Evolutionary conservation across 2,113 vertebrate species (phyloP), one percentile per base, ranked within the genome.

Genomic region (Cephalopholis sonnerati): DNA sequence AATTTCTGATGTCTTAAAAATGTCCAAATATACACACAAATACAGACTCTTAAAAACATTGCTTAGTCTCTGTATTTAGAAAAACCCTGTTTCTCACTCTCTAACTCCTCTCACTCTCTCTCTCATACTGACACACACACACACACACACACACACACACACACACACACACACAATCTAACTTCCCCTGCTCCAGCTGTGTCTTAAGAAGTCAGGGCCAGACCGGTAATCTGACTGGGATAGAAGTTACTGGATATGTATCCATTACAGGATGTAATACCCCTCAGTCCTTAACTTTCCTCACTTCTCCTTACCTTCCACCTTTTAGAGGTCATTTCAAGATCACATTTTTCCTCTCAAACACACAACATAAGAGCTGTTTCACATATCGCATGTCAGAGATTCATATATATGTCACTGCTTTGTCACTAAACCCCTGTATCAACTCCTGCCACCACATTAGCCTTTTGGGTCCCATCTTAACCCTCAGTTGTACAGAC

Each of bases 201-300:
- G 82, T 80, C 82, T 90, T 92, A 88, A 90, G 87, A 89, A 92
- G 89, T 89, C 78, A 68, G 71, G 41, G 87, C 86, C 89, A 90
- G 75, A 85, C 79, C 74, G 83, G 88, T 92, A 93, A 93, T 93
- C 90, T 88, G 75, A 88, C 77, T 87, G 90, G 83, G 68, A 86
- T 68, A 82, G 83, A 89, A 82, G 87, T 93, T 79, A 93, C 89
- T 76, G 87, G 88, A 91, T 90, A 81, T 81, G 90, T 86, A 93
- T 93, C 87, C 74, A 87, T 93, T 89, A 91, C 91, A 89, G 92
- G 90, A 94, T 88, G 81, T 90, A 83, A 91, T 79, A 83, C 81
- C 79, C 75, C 39, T 69, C 71, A 75, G 50, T 81, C 85, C 74
- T 58, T 82, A 89, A 89, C 82, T 81, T 81, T 73, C 82, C 64